These are phyloP conservation scores for Theretra japonica DNA, from an alignment of 2,888 invertebrate genomes.

Conservation along the genomic window DNA sequence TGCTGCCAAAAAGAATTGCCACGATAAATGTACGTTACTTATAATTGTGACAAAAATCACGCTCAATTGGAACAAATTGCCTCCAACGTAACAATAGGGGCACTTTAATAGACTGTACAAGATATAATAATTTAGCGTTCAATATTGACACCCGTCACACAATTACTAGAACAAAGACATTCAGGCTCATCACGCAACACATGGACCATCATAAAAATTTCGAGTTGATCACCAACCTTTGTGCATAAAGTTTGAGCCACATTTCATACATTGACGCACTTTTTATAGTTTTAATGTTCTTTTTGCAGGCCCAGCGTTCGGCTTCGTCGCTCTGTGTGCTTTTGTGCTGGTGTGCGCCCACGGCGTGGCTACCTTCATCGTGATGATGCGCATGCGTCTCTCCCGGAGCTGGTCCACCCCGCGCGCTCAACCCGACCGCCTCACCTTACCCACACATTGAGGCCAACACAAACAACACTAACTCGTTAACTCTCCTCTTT, in stretches of 20 bases:
- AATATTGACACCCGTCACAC: constrained; percentile 2
- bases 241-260: no score
- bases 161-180: not conserved
- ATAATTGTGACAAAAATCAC: constrained; percentile 23
- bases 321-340: constrained; percentile 76
- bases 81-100: constrained; percentile 13
- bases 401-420: constrained; percentile 53
- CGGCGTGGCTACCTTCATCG: constrained; percentile 64
- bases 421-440: constrained; percentile 55
- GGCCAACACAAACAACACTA: constrained; percentile 17
- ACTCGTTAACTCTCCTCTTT: not conserved
- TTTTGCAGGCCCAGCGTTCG: constrained; percentile 68
- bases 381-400: constrained; percentile 55
- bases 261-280: no score
- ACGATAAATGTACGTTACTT: constrained; percentile 14
- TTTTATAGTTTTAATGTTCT: not conserved
- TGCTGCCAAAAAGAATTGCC: constrained; percentile 14
- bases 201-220: not conserved
- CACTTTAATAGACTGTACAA: constrained; percentile 7
- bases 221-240: not conserved
- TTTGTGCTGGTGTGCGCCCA: constrained; percentile 73
- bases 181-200: not conserved
- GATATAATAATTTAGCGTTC: constrained; percentile 4
- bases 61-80: constrained; percentile 22
- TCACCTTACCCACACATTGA: constrained; percentile 72